Base-by-base conservation (phyloP, 2,888 invertebrate genomes). In the Pollenia amentaria region DNA sequence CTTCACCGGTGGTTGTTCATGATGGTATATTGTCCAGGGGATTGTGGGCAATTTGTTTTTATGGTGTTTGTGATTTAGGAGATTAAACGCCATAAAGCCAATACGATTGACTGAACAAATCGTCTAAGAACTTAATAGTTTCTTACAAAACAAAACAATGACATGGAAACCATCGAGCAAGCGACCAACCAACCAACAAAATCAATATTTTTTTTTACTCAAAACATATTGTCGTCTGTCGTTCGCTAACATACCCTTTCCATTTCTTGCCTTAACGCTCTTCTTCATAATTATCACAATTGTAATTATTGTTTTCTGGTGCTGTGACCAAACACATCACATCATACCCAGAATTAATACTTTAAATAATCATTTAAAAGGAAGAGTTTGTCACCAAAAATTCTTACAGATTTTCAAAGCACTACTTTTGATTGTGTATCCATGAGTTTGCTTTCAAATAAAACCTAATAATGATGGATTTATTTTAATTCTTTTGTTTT, bases 1-100 rank as follows among this genome's bases (percentile, higher is more conserved):
- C 51, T 60, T 16, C 62, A 79, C 21, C 73, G 77, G 44, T 83
- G 81, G 57, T 55, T 60, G 55, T 46, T 3, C 42, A 48, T 73
- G 42, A 29, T 44, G n/a, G 11, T 48, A 46, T 64, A 75, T 79
- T 88, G 86, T 86, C 84, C 86, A 81, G 75, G 64, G 78, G 77
- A 76, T 87, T 88, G 86, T 87, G 79, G 86, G 85, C 84, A 88
- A 88, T 88, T 88, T 89, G 87, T 92, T 92, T 92, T 90, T 89
- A 90, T 90, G 90, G 90, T 92, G 92, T 92, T 92, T 92, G 90
- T 89, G 91, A 90, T 90, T 92, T 91, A 89, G 89, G 90, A 91
- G 92, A 92, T 92, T 92, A 92, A 92, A 89, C 89, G 91, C 89
- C 87, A 87, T 85, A 88, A 89, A 89, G 88, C 88, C 88, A 89